Conservation (phyloP, 2,113 vertebrate species). For the Centropus unirufus region DNA sequence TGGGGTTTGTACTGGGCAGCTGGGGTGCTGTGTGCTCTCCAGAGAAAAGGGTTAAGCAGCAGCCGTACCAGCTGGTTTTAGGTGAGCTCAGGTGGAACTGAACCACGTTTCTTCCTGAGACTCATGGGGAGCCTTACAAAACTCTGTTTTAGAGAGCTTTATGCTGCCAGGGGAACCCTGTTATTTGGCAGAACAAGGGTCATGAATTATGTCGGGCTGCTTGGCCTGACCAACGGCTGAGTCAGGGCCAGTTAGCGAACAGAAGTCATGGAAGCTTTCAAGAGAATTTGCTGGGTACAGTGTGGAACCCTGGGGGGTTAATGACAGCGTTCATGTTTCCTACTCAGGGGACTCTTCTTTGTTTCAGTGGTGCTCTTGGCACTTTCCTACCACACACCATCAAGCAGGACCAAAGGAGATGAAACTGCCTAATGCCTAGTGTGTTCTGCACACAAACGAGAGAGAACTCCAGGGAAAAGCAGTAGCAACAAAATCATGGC, state of each 20-base stretch:
- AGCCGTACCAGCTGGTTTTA: not conserved
- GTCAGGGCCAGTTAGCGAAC: not conserved
- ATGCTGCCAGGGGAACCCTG: not conserved
- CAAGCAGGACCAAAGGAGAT: not conserved
- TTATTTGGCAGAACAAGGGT: not conserved
- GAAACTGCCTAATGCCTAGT: not conserved
- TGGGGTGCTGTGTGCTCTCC: not conserved
- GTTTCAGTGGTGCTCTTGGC: not conserved
- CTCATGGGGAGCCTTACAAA: not conserved
- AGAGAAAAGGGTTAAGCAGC: not conserved
- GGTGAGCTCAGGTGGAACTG: not conserved
- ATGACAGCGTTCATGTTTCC: not conserved
- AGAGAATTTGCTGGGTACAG: not conserved
- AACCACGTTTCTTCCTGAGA: not conserved
- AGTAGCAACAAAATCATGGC: not conserved
- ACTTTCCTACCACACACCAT: not conserved
- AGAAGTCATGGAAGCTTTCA: not conserved
- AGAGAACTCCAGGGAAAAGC: not conserved
- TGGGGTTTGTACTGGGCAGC: not conserved
- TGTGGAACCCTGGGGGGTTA: not conserved
- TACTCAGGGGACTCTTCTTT: not conserved
- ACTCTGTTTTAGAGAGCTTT: not conserved
- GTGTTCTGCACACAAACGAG: not conserved
- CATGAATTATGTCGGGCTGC: not conserved
- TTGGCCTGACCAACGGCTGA: not conserved